Evolutionary conservation across 2,888 invertebrate species (phyloP).

Genomic region (Syritta pipiens): DNA sequence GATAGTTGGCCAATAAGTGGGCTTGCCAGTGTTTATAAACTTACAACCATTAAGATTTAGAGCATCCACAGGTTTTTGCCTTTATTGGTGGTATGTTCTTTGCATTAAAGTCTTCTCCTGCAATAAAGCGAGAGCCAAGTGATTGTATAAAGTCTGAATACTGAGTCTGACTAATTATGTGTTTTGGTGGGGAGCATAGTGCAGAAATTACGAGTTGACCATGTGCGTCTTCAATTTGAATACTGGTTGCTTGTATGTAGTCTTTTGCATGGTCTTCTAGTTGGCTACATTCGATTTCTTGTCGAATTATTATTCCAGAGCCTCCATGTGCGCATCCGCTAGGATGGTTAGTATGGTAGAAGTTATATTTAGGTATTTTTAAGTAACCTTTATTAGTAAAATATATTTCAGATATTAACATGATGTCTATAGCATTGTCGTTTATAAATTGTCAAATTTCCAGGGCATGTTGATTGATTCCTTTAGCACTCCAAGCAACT

Average conservation of each 20-base stretch:
- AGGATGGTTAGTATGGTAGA: slow-evolving; percentile 11
- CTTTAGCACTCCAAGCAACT: neutral
- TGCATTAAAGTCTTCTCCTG: too few species aligned
- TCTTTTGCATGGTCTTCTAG: neutral
- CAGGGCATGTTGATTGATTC: too few species aligned
- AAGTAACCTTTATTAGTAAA: slow-evolving; percentile 14
- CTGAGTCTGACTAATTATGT: too few species aligned
- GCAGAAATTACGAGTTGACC: slow-evolving; percentile 10
- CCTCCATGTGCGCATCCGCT: slow-evolving; percentile 13
- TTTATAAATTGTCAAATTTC: too few species aligned
- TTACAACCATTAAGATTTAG: too few species aligned
- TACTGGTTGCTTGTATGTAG: slow-evolving; percentile 24
- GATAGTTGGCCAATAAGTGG: too few species aligned
- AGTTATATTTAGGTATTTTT: slow-evolving; percentile 11
- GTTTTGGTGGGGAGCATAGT: slow-evolving; percentile 25
- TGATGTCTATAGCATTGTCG: neutral
- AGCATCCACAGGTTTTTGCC: too few species aligned
- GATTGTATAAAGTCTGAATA: too few species aligned
- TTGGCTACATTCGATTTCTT: slow-evolving; percentile 8
- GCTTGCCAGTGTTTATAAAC: too few species aligned
- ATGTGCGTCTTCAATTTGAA: slow-evolving; percentile 5
- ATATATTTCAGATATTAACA: neutral
- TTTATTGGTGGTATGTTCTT: too few species aligned
- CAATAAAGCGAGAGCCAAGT: too few species aligned
- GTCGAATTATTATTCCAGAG: slow-evolving; percentile 12